Percentiles rank a stretch among this genome's conserved stretches.
Evolutionary conservation across 2,113 vertebrate genomes (phyloP).

Genomic region (Aviceda subcristata): DNA sequence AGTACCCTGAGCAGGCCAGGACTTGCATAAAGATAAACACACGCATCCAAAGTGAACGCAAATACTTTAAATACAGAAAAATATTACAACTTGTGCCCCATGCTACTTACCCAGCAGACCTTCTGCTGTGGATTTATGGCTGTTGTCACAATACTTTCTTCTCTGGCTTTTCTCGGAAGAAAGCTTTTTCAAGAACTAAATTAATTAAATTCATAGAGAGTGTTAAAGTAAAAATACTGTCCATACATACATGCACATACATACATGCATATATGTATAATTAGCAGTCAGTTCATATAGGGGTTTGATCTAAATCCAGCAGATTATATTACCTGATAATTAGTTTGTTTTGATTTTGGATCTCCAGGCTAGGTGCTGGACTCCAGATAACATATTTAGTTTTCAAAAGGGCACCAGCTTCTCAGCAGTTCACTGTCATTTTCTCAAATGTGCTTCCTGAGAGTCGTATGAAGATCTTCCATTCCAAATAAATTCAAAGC

Average conservation of each 20-base stretch:
- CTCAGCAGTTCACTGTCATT: background rate
- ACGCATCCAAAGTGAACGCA: background rate
- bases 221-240: background rate
- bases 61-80: background rate
- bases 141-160: constrained; percentile 25
- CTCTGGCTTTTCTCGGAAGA: background rate
- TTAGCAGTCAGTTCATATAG: background rate
- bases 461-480: background rate
- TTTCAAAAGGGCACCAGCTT: background rate
- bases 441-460: background rate
- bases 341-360: background rate
- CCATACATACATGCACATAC: background rate
- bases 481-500: background rate
- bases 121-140: constrained; percentile 25
- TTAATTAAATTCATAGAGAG: background rate
- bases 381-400: background rate
- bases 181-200: constrained; percentile 6
- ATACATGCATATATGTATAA: background rate
- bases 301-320: background rate
- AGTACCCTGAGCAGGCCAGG: constrained; percentile 2
- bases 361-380: background rate
- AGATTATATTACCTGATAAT: background rate
- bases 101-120: background rate
- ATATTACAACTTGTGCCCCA: background rate
- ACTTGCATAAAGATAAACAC: constrained; percentile 29